Percentiles rank a stretch among this genome's conserved stretches.
These are phyloP conservation scores for Nyleta sp. DNA, from an alignment of 2,888 invertebrate genomes.

Conservation along the genomic window DNA sequence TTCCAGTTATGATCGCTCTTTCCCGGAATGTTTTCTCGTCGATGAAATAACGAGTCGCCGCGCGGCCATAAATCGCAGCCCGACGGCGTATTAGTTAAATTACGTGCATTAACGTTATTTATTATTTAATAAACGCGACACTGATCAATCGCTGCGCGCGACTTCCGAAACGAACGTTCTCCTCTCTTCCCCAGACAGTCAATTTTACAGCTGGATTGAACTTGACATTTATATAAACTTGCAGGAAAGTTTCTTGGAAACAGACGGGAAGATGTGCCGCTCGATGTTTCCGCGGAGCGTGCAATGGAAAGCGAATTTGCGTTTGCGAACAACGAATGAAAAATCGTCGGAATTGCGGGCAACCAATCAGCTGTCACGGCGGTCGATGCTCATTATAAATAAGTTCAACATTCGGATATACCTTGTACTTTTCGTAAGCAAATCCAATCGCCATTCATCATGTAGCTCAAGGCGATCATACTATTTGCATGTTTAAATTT, in stretches of 20 bases:
- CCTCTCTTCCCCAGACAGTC: conserved; percentile 14
- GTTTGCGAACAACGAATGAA: not conserved
- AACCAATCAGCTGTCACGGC: not conserved
- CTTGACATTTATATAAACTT: conserved; percentile 46
- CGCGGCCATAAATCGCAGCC: conserved; percentile 26
- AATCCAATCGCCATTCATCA: too few relatives aligned
- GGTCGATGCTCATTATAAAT: too few relatives aligned
- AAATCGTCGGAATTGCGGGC: not conserved
- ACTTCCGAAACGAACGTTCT: conserved; percentile 26
- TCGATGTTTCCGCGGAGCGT: conserved; percentile 12
- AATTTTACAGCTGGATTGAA: conserved; percentile 38
- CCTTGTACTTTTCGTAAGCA: too few relatives aligned
- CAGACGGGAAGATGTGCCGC: conserved; percentile 6
- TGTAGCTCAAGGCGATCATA: too few relatives aligned
- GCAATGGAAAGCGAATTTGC: conserved; percentile 25
- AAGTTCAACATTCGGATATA: too few relatives aligned
- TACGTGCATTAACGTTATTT: conserved; percentile 32
- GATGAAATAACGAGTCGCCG: not conserved
- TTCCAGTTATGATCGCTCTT: conserved; percentile 24
- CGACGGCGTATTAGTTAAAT: conserved; percentile 36
- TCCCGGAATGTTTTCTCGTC: conserved; percentile 31
- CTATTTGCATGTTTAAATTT: too few relatives aligned
- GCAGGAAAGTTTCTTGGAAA: conserved; percentile 36
- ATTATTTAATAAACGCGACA: conserved; percentile 38
- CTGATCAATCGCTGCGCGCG: conserved; percentile 26